Base-by-base conservation (phyloP, 2,797 vertebrate genomes). In the Pseudocheirus occidentalis region DNA sequence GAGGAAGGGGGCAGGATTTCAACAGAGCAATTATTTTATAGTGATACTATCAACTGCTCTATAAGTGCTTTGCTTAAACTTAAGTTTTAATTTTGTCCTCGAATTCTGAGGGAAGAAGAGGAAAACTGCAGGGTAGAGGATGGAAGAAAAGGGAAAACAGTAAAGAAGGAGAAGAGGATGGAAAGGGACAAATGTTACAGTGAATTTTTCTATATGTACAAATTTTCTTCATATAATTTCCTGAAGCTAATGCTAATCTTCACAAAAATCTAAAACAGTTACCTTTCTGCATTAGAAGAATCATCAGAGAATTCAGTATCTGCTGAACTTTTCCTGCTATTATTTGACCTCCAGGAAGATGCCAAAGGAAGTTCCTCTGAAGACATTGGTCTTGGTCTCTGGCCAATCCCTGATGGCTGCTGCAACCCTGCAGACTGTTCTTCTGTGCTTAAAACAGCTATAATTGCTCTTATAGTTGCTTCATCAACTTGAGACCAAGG, bases 381-480 rank as follows among this genome's bases (percentile, higher is more conserved):
- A 97, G 98, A 98, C 97, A 99, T 98, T 73, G 98, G 98, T 92
- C 99, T 99, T 93, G 99, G 99, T 95, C 99, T 98, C 98, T 99
- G 99, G 53, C 99, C 99, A 95, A 99, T 99, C 92, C 99, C 99
- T n/a, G 99, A 98, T 57, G 99, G 99, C 95, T 99, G 99, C 92
- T 99, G 99, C 96, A 99, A 98, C 90, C 99, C 99, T 31, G 98
- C 98, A 54, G 92, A 97, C 95, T 99, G 99, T 94, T 99, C 99
- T 98, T 99, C 99, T 52, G 98, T 98, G 90, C 98, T 98, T 46
- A 99, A 97, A 92, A 99, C 99, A 91, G 99, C 98, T 95, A 99
- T 98, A 96, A 99, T 98, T 34, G 99, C 98, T 93, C 98, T 98
- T 95, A 99, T 91, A 58, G 99, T 98, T 93, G 99, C 98, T 97